phyloP scores from a whole-genome alignment of 2,797 vertebrate species.

The Micrastur ruficollis region DNA sequence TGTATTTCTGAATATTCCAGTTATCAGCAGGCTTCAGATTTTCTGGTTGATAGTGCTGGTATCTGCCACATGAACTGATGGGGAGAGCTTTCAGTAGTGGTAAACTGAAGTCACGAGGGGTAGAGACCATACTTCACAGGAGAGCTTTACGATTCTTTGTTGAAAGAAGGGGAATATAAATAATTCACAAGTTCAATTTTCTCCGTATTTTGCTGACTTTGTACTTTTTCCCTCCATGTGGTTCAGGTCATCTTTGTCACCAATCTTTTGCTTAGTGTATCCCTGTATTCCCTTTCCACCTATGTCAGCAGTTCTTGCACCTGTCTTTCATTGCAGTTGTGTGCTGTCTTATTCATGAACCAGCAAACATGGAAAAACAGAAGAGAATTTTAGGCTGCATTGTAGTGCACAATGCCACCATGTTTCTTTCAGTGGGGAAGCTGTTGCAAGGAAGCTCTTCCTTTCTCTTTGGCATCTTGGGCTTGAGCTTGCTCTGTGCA shows the following conservation, averaged over 20 bases:
- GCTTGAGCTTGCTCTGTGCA: neutral
- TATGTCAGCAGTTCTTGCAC: neutral
- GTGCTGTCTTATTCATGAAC: neutral
- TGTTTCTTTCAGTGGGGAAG: neutral
- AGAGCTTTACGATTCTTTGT: neutral
- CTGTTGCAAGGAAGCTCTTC: neutral
- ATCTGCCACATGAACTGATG: accelerated
- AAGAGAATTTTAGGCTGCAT: neutral
- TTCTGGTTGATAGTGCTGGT: neutral
- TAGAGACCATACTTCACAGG: neutral
- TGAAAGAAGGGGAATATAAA: neutral
- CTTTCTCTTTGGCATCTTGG: neutral
- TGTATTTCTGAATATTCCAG: neutral
- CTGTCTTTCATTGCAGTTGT: neutral
- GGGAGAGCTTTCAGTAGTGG: neutral
- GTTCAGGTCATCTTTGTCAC: neutral
- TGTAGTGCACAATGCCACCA: accelerated
- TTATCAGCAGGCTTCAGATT: neutral
- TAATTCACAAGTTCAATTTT: neutral
- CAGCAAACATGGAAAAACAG: neutral
- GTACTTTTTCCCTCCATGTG: neutral
- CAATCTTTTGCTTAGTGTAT: neutral
- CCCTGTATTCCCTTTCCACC: neutral
- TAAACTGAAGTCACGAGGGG: neutral
- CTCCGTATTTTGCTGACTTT: neutral